These are phyloP conservation scores for Plebejus anna DNA, from an alignment of 2,888 invertebrate genomes.

Conservation along the genomic window DNA sequence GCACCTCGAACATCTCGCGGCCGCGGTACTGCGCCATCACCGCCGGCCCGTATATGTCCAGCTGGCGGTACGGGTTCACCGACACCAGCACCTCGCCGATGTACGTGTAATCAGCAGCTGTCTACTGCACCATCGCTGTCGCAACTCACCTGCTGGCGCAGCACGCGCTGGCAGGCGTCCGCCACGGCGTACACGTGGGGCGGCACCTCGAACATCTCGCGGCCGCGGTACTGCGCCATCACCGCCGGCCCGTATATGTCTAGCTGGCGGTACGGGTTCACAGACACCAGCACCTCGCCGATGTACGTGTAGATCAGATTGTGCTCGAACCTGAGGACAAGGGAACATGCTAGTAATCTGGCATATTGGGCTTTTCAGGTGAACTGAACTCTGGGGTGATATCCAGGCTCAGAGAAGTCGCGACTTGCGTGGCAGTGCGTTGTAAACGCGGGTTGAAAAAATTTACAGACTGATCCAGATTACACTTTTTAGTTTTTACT, in stretches of 20 bases:
- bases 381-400: too few species aligned
- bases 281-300: slow-evolving; percentile 97
- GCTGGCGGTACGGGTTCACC: slow-evolving; percentile 96
- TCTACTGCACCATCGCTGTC: too few species aligned
- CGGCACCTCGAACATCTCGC: slow-evolving; percentile 97
- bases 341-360: too few species aligned
- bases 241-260: slow-evolving; percentile 91
- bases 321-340: slow-evolving; percentile 87
- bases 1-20: slow-evolving; percentile 96
- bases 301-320: slow-evolving; percentile 98
- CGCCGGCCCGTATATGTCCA: slow-evolving; percentile 93
- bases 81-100: slow-evolving; percentile 99
- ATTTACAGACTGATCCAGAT: too few species aligned
- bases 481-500: too few species aligned
- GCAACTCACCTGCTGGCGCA: slow-evolving; percentile 85
- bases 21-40: slow-evolving; percentile 91
- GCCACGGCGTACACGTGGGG: slow-evolving; percentile 99
- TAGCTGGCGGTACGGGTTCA: slow-evolving; percentile 96
- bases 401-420: too few species aligned
- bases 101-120: slow-evolving; percentile 88
- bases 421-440: too few species aligned
- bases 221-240: slow-evolving; percentile 92
- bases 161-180: slow-evolving; percentile 96
- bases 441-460: too few species aligned
- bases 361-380: too few species aligned